Evolutionary conservation across 2,113 vertebrate genomes (phyloP).

Genomic region (Pelecanus crispus): DNA sequence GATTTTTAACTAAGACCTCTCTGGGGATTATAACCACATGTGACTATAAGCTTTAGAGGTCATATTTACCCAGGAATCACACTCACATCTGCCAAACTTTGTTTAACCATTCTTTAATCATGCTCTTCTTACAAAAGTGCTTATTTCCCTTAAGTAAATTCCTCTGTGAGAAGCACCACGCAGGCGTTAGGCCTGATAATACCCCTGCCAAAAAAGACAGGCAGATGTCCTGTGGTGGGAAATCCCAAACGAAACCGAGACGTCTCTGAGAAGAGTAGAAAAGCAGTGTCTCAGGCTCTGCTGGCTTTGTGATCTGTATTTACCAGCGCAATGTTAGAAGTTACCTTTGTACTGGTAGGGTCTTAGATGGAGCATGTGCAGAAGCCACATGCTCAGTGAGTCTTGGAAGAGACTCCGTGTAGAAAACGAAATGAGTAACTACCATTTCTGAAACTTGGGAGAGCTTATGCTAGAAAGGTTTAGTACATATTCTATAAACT

Average conservation of each 20-base stretch:
- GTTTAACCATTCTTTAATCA: conserved; percentile 42
- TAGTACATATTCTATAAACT: not conserved
- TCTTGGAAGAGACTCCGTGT: not conserved
- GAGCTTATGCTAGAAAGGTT: not conserved
- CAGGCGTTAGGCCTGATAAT: not conserved
- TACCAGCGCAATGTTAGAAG: rapidly evolving
- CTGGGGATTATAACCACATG: conserved; percentile 23
- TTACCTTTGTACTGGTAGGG: not conserved
- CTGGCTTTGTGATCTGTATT: not conserved
- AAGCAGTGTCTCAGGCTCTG: not conserved
- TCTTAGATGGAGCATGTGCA: not conserved
- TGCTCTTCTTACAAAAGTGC: not conserved
- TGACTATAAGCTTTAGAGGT: conserved; percentile 20
- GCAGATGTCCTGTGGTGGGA: not conserved
- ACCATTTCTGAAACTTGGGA: not conserved
- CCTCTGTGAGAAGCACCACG: not conserved
- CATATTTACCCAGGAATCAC: conserved; percentile 50
- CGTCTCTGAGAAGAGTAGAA: not conserved
- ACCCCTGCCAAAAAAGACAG: not conserved
- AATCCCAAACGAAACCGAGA: not conserved
- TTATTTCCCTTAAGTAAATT: not conserved
- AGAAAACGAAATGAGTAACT: not conserved
- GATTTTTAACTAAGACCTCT: not conserved
- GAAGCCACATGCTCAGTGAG: not conserved
- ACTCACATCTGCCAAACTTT: conserved; percentile 49